Evolutionary conservation across 2,888 invertebrate genomes (phyloP).

Genomic region (Cosmia trapezina): DNA sequence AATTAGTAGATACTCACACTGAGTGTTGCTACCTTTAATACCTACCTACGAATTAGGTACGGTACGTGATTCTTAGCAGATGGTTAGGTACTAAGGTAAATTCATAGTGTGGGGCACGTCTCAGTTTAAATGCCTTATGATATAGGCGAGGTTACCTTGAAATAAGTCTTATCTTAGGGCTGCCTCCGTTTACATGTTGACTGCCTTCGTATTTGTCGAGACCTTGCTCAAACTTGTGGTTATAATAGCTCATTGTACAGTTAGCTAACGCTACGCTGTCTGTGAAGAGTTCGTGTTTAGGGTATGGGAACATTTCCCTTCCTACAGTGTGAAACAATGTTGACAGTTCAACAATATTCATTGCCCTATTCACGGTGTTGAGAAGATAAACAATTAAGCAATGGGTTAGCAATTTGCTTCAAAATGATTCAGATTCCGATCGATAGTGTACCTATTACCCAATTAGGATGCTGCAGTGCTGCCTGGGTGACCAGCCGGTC

Average conservation of each 20-base stretch:
- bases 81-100: neutral
- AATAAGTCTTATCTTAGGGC: slow-evolving; percentile 23
- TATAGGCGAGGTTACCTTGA: slow-evolving; percentile 30
- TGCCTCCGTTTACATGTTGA: slow-evolving; percentile 21
- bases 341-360: too few relatives aligned
- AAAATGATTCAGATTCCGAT: too few relatives aligned
- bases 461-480: too few relatives aligned
- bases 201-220: slow-evolving; percentile 16
- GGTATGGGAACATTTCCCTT: neutral
- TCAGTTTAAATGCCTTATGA: slow-evolving; percentile 39
- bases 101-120: slow-evolving; percentile 36
- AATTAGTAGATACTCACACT: neutral
- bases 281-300: neutral
- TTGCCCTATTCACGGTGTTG: too few relatives aligned
- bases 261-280: neutral
- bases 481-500: too few relatives aligned
- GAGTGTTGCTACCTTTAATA: neutral
- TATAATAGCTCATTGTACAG: neutral
- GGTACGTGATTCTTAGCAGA: slow-evolving; percentile 3
- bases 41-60: slow-evolving; percentile 7
- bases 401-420: too few relatives aligned
- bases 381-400: too few relatives aligned
- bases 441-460: too few relatives aligned
- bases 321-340: too few relatives aligned
- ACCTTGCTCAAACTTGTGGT: slow-evolving; percentile 9